Conservation (phyloP, 2,888 invertebrate genomes). For the Volucella inanis region DNA sequence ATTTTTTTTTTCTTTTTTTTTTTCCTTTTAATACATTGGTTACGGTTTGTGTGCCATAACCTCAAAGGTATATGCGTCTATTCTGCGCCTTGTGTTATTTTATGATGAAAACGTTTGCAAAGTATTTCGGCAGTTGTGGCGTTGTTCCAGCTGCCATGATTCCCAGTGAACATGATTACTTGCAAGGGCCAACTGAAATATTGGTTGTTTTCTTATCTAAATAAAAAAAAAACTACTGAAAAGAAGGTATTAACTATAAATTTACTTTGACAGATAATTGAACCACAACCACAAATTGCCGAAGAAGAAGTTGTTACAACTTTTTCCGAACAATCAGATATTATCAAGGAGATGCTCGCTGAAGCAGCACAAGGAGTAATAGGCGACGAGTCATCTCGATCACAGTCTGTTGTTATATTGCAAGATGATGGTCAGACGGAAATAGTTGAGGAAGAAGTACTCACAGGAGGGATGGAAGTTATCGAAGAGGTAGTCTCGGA, state of each 20-base stretch:
- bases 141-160: conserved; percentile 84
- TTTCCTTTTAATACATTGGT: neutral
- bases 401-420: conserved; percentile 30
- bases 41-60: conserved; percentile 35
- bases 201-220: neutral
- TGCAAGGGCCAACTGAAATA: conserved; percentile 83
- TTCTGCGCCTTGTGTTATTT: neutral
- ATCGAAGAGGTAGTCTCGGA: conserved; percentile 59
- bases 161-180: conserved; percentile 79
- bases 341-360: conserved; percentile 79
- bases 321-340: conserved; percentile 76
- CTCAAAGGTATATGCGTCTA: conserved; percentile 42
- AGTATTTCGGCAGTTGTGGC: conserved; percentile 80
- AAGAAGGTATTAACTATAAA: neutral
- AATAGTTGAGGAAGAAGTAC: conserved; percentile 1
- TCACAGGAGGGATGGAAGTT: conserved; percentile 41
- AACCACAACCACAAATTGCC: conserved; percentile 50
- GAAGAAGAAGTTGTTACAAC: conserved; percentile 60
- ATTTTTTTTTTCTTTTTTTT: conserved; percentile 77
- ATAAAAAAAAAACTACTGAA: neutral
- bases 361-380: conserved; percentile 79
- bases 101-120: conserved; percentile 81
- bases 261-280: conserved; percentile 43
- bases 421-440: conserved; percentile 20
- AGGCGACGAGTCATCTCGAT: conserved; percentile 73